A percentile compares a stretch with the other conserved stretches of the same genome.
Conservation (phyloP, 2,888 invertebrate species). For the Trisateles emortualis region DNA sequence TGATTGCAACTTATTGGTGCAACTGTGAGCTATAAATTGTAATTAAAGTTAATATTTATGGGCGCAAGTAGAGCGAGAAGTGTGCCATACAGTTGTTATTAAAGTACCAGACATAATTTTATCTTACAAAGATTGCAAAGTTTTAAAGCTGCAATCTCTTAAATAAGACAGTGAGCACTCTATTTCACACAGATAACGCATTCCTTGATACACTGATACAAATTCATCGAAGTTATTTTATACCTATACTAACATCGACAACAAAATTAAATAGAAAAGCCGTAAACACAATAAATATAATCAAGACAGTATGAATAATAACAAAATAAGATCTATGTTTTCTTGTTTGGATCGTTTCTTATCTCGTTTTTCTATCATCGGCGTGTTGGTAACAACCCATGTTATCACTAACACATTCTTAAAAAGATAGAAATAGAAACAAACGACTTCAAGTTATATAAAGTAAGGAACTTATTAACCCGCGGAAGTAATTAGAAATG, state of each 20-base stretch:
- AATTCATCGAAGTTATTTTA: too few species aligned
- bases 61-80: conserved; percentile 8
- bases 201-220: too few species aligned
- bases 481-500: conserved; percentile 15
- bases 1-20: conserved; percentile 18
- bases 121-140: conserved; percentile 6
- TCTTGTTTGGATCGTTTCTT: conserved; percentile 10
- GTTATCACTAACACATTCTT: conserved; percentile 11
- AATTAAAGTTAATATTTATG: conserved; percentile 39
- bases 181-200: too few species aligned
- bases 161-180: too few species aligned
- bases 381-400: conserved; percentile 12
- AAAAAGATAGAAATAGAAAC: background rate
- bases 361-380: background rate
- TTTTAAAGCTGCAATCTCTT: too few species aligned
- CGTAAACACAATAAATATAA: background rate
- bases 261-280: background rate
- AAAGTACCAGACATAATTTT: conserved; percentile 13
- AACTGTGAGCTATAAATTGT: conserved; percentile 30
- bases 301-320: background rate
- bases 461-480: conserved; percentile 11
- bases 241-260: too few species aligned
- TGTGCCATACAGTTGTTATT: conserved; percentile 14
- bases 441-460: conserved; percentile 15
- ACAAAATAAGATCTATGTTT: background rate